Evolutionary conservation across 2,888 invertebrate genomes (phyloP), one percentile per base, ranked within the genome.

Genomic region (Metellina segmentata): DNA sequence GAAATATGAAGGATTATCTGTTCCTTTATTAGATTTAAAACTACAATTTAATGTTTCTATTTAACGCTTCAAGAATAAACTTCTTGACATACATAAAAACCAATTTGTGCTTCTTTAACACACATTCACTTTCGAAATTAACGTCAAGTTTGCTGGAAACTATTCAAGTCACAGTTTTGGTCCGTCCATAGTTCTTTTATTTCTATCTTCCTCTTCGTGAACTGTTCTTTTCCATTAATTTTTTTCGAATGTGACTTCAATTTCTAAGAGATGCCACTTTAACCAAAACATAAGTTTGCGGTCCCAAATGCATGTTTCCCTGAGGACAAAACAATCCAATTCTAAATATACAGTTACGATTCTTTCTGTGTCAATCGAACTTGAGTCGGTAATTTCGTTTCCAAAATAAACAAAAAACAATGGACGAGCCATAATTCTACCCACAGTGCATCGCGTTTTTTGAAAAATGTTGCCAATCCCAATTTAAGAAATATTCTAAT

Each of bases 301-400:
- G 6, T 11, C 51, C 49, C 13, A 71, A 82, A 82, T 51, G 20
- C 16, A 48, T 20, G 9, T 85, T 85, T 85, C 83, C 83, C 53
- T 20, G 20, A 34, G 74, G 83, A 85, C n/a, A n/a, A 85, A 79
- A 74, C 7, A 85, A 72, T 72, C 72, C 72, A 8, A 72, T 72
- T 83, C 72, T 83, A 81, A 82, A 82, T 51, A 89, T 72, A 82
- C 13, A 77, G 51, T 75, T 81, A 82, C 75, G 11, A 53, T 6
- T 11, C 51, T 89, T 89, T 89, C 78, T 90, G 85, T 90, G 85
- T 90, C 85, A 90, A 52, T 85, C 52, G 85, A 72, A 72, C 74
- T 16, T 19, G 51, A 52, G 53, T 74, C 52, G 20, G n/a, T 74
- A 70, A 71, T 48, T 74, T 52, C 11, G 20, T n/a, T 88, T 85